phyloP scores from a whole-genome alignment of 2,797 vertebrate genomes.

The Pelobates cultripes region DNA sequence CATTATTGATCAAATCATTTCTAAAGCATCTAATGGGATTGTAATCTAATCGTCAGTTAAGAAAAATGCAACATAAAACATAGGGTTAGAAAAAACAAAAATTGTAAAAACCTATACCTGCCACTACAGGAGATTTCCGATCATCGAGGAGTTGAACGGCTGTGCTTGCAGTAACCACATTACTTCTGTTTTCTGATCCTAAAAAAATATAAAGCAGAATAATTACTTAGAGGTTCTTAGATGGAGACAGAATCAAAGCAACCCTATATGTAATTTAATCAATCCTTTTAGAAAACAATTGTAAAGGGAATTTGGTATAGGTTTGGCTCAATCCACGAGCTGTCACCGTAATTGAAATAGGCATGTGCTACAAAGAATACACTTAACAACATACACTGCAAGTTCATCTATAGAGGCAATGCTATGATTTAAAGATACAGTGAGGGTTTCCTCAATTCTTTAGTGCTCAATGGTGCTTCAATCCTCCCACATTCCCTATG shows the following conservation, averaged over 20 bases:
- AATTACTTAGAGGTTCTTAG: neutral
- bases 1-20: neutral
- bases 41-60: neutral
- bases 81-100: neutral
- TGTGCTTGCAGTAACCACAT: constrained; percentile 92
- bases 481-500: too few species aligned
- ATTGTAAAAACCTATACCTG: constrained; percentile 75
- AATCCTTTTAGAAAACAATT: neutral
- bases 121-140: constrained; percentile 95
- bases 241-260: neutral
- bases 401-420: too few species aligned
- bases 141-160: constrained; percentile 95
- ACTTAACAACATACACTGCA: too few species aligned
- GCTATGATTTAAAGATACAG: too few species aligned
- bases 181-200: constrained; percentile 92
- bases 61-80: neutral
- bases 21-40: neutral
- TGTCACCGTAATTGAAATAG: too few species aligned
- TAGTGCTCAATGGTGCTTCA: too few species aligned
- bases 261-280: neutral
- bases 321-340: too few species aligned
- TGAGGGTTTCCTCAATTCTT: too few species aligned
- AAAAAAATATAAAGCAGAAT: constrained; percentile 5
- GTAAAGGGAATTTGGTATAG: too few species aligned
- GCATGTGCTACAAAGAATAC: too few species aligned